A percentile compares a stretch with the other conserved stretches of the same genome.
These are phyloP conservation scores for Apodemus sylvaticus DNA, from an alignment of 2,113 vertebrate genomes.

Conservation along the genomic window DNA sequence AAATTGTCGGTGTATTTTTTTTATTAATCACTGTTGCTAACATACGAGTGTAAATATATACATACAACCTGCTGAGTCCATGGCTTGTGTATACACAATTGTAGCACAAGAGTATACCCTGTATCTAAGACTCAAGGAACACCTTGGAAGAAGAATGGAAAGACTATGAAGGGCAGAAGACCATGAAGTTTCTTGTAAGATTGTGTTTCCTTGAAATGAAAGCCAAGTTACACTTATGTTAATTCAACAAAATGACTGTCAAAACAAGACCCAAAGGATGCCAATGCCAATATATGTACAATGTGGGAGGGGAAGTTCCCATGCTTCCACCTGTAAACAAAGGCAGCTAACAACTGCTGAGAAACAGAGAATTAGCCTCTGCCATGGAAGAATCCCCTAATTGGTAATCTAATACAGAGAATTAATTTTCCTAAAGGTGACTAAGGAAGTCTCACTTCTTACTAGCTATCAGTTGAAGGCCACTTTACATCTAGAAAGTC, in stretches of 20 bases:
- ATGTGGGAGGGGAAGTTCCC: not conserved
- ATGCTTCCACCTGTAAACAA: not conserved
- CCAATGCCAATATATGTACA: not conserved
- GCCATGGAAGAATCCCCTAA: not conserved
- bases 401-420: not conserved
- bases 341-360: not conserved
- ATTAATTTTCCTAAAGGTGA: not conserved
- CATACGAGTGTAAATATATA: not conserved
- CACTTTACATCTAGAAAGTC: not conserved
- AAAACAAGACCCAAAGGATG: not conserved
- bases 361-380: not conserved
- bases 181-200: too few relatives aligned
- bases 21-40: not conserved
- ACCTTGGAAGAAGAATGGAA: not conserved
- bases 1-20: not conserved
- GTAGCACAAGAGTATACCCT: not conserved
- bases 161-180: not conserved
- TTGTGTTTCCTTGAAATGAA: not conserved
- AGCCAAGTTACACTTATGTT: not conserved
- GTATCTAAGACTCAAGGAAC: not conserved
- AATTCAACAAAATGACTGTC: not conserved
- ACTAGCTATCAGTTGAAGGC: too few relatives aligned
- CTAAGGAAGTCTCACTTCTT: not conserved
- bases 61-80: not conserved
- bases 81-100: not conserved